Evolutionary conservation across 1,140 invertebrate genomes (phyloP).

Genomic region (Calliphora vicina): DNA sequence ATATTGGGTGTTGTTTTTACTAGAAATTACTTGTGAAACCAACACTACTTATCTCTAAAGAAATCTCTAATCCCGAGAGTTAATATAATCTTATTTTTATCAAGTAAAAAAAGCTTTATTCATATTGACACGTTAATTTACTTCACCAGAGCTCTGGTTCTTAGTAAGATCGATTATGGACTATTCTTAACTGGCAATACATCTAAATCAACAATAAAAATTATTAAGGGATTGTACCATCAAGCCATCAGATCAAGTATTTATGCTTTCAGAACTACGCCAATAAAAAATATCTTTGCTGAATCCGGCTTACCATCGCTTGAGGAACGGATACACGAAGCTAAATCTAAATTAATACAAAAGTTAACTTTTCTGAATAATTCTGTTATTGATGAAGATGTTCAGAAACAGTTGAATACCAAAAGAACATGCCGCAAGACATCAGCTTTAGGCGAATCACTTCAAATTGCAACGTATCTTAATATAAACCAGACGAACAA

Average conservation of each 20-base stretch:
- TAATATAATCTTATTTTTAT: constrained; percentile 40
- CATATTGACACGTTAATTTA: constrained; percentile 32
- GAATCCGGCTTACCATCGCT: not conserved
- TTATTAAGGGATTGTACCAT: not conserved
- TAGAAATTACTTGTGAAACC: constrained; percentile 42
- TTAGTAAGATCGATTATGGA: constrained; percentile 37
- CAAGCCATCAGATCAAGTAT: not conserved
- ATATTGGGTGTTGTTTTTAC: constrained; percentile 41
- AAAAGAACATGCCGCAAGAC: not conserved
- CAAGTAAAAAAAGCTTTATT: constrained; percentile 37
- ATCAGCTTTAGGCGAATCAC: not conserved
- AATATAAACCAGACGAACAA: too few species aligned
- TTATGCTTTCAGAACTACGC: not conserved
- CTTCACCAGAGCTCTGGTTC: constrained; percentile 35
- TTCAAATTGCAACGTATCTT: too few species aligned
- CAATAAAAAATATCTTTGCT: not conserved
- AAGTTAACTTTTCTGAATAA: not conserved
- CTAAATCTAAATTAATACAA: not conserved
- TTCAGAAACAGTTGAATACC: not conserved
- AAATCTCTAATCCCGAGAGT: constrained; percentile 21
- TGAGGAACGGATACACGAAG: not conserved
- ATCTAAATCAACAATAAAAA: not conserved
- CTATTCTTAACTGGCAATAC: constrained; percentile 34
- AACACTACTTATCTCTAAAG: constrained; percentile 33
- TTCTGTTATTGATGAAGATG: not conserved